Evolutionary conservation across 1,140 invertebrate species (phyloP).

Genomic region (Orussus abietinus): DNA sequence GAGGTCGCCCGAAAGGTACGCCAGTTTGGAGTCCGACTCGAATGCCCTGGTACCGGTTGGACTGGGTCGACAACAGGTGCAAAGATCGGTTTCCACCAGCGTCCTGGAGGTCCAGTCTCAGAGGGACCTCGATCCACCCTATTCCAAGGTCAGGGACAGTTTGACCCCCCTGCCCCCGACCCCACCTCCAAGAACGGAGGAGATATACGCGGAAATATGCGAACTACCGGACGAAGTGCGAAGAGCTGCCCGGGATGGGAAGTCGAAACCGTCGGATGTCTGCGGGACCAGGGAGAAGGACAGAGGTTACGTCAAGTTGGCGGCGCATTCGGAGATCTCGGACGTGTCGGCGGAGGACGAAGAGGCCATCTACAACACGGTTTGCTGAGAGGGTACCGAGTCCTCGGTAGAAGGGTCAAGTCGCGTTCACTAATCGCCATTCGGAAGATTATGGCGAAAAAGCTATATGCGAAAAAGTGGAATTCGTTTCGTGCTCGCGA

Average conservation of each 20-base stretch:
- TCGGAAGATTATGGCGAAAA: no score
- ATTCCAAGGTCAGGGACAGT: conserved; percentile 49
- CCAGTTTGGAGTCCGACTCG: conserved; percentile 46
- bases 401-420: no score
- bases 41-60: conserved; percentile 28
- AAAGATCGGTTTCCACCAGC: conserved; percentile 47
- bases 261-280: conserved; percentile 24
- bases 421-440: no score
- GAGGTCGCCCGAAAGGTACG: conserved; percentile 44
- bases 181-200: conserved; percentile 37
- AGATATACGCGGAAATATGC: conserved; percentile 49
- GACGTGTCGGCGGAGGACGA: conserved; percentile 37
- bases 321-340: conserved; percentile 31
- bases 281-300: conserved; percentile 32
- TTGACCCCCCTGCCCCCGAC: conserved; percentile 40
- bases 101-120: conserved; percentile 40
- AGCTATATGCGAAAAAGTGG: no score
- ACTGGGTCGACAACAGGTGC: conserved; percentile 37
- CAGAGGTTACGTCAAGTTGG: conserved; percentile 40
- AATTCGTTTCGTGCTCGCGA: no score
- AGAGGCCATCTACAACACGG: conserved; percentile 47
- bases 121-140: conserved; percentile 41
- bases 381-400: conserved; percentile 44
- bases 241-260: conserved; percentile 25
- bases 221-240: conserved; percentile 24